Evolutionary conservation across 2,113 vertebrate species (phyloP).

Genomic region (Epinephelus fuscoguttatus): DNA sequence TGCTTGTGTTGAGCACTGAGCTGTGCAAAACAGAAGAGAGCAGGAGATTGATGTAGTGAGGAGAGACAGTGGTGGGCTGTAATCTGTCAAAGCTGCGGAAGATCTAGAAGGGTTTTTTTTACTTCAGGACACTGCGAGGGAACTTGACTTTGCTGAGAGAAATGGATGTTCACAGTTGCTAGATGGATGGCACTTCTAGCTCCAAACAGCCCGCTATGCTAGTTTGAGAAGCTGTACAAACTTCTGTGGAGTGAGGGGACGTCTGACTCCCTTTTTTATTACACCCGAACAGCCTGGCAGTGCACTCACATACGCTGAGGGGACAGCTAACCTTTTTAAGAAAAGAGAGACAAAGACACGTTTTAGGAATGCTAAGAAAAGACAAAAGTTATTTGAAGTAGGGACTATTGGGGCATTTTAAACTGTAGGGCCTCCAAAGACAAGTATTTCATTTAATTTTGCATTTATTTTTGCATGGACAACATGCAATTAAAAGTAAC

Average conservation of each 20-base stretch:
- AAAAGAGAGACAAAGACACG: slow-evolving; percentile 3
- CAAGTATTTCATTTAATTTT: no score
- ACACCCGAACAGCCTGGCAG: slow-evolving; percentile 28
- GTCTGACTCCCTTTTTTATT: slow-evolving; percentile 45
- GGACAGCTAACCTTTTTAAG: slow-evolving; percentile 53
- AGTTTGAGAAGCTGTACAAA: slow-evolving; percentile 19
- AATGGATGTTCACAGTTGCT: slow-evolving; percentile 40
- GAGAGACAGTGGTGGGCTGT: slow-evolving; percentile 43
- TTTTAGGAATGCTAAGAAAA: not conserved
- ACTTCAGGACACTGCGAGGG: slow-evolving; percentile 31
- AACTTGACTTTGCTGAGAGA: slow-evolving; percentile 55
- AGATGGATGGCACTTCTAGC: slow-evolving; percentile 41
- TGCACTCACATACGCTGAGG: slow-evolving; percentile 9
- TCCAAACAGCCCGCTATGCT: slow-evolving; percentile 1
- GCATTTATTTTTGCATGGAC: no score
- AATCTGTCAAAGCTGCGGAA: slow-evolving; percentile 52
- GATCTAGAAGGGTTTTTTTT: slow-evolving; percentile 23
- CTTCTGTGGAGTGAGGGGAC: slow-evolving; percentile 46
- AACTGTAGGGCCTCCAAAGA: no score
- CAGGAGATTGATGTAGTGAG: slow-evolving; percentile 36
- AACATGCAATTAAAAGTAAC: no score
- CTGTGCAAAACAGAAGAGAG: not conserved
- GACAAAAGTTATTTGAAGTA: not conserved
- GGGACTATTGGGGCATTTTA: not conserved
- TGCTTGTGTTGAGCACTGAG: slow-evolving; percentile 28